Conservation (phyloP, 2,113 vertebrate genomes). For the Notothenia coriiceps region DNA sequence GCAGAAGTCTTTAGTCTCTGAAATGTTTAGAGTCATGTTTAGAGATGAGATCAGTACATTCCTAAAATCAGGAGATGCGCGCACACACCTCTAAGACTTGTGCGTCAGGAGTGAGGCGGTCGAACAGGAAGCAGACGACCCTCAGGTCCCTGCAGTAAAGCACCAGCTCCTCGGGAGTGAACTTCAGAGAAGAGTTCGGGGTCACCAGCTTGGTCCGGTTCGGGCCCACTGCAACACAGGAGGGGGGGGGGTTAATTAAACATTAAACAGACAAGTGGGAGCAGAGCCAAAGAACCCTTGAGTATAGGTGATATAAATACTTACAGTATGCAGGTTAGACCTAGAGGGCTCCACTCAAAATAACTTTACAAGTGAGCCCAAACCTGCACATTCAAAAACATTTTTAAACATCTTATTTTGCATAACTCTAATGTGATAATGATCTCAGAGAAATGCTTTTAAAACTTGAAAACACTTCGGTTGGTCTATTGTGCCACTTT, state of each 20-base stretch:
- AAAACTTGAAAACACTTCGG: background rate
- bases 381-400: background rate
- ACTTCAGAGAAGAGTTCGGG: constrained; percentile 89
- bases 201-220: constrained; percentile 90
- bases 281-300: background rate
- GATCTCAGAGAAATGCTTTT: background rate
- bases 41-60: background rate
- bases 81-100: constrained; percentile 89
- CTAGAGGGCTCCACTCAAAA: background rate
- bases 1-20: background rate
- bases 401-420: background rate
- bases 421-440: background rate
- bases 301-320: background rate
- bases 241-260: background rate
- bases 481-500: background rate
- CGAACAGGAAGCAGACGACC: constrained; percentile 90
- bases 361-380: background rate
- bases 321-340: background rate
- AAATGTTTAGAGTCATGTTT: too few relatives aligned
- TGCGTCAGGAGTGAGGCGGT: constrained; percentile 85
- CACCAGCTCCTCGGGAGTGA: constrained; percentile 92
- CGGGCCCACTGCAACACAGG: constrained; percentile 84
- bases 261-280: background rate
- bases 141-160: constrained; percentile 92
- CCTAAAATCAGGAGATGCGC: background rate